These are phyloP conservation scores for Brachypterus glaber DNA, from an alignment of 2,888 invertebrate species.

Conservation along the genomic window DNA sequence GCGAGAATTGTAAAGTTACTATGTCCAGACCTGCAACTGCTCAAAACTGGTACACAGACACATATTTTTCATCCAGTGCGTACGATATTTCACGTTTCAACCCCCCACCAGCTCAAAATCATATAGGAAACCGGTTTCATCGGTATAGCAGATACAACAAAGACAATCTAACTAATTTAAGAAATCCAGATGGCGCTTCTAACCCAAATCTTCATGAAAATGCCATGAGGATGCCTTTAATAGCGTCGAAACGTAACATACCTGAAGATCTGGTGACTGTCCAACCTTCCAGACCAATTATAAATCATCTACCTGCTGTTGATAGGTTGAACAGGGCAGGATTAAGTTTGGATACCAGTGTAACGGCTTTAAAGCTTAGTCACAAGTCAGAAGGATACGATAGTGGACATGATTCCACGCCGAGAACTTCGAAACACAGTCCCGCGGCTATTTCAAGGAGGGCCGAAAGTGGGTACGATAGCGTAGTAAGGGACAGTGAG, in stretches of 20 bases:
- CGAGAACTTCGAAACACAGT: constrained; percentile 71
- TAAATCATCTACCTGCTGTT: constrained; percentile 52
- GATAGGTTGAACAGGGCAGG: constrained; percentile 55
- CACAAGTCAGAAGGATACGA: constrained; percentile 64
- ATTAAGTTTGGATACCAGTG: constrained; percentile 53
- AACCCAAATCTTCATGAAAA: constrained; percentile 79
- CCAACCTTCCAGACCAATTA: constrained; percentile 42
- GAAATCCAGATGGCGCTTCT: constrained; percentile 88
- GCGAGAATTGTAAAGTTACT: constrained; percentile 64
- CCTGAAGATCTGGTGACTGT: constrained; percentile 24
- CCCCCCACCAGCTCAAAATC: constrained; percentile 22
- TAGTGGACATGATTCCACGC: constrained; percentile 76
- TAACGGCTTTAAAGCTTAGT: constrained; percentile 49
- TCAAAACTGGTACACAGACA: constrained; percentile 53
- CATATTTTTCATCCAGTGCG: constrained; percentile 45
- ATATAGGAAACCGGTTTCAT: constrained; percentile 46
- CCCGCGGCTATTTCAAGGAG: constrained; percentile 67
- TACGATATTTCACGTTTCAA: constrained; percentile 39
- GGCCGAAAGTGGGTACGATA: constrained; percentile 87
- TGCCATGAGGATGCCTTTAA: constrained; percentile 51
- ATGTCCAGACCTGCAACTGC: constrained; percentile 60
- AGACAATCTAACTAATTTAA: constrained; percentile 56
- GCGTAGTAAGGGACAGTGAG: constrained; percentile 80
- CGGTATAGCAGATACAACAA: constrained; percentile 47
- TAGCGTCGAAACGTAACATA: constrained; percentile 46